These are phyloP conservation scores for Notodonta ziczac DNA, from an alignment of 2,888 invertebrate genomes.

Conservation along the genomic window DNA sequence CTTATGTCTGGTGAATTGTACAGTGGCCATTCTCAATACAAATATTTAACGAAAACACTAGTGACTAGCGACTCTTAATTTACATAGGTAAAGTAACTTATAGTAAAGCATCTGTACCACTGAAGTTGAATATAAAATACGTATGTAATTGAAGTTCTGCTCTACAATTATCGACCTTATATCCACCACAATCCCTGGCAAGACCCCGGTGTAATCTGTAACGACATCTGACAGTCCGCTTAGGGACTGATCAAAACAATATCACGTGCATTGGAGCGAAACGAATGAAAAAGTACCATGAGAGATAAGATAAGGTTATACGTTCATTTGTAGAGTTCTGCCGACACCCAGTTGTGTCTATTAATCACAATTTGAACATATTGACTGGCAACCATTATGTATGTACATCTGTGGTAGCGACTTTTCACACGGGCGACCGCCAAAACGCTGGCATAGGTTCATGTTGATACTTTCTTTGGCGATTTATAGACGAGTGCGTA, in stretches of 20 bases:
- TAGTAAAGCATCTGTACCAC: no score
- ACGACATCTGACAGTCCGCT: slow-evolving; percentile 31
- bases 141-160: background rate
- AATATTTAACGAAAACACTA: no score
- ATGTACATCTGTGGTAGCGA: slow-evolving; percentile 60
- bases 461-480: slow-evolving; percentile 40
- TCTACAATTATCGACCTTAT: background rate
- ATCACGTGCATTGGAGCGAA: slow-evolving; percentile 48
- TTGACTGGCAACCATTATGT: slow-evolving; percentile 71
- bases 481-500: no score
- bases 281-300: slow-evolving; percentile 29
- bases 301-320: slow-evolving; percentile 36
- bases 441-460: slow-evolving; percentile 44
- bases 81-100: no score
- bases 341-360: slow-evolving; percentile 48
- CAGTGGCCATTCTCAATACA: no score
- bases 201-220: slow-evolving; percentile 15
- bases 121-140: background rate
- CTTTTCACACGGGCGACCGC: slow-evolving; percentile 63
- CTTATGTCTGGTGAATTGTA: no score
- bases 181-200: background rate
- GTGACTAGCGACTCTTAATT: no score
- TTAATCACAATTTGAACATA: slow-evolving; percentile 81
- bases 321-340: slow-evolving; percentile 42
- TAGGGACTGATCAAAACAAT: slow-evolving; percentile 45